Evolutionary conservation across 2,888 invertebrate genomes (phyloP), one percentile per base, ranked within the genome.

Genomic region (Psococerastis gibbosa): DNA sequence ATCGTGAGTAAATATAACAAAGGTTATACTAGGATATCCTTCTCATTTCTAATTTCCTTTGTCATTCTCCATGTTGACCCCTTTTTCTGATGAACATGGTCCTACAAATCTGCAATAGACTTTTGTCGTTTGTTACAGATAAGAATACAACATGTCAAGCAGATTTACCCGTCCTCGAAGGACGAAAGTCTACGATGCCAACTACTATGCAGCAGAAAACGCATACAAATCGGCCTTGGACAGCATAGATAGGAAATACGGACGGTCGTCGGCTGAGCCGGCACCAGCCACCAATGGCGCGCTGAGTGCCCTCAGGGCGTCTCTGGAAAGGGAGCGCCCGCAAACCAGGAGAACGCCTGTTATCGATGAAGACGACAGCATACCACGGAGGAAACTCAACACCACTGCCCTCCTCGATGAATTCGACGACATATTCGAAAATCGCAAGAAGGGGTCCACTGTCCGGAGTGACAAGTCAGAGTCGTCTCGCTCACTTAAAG

Each of bases 161-260:
- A 27, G 27, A 27, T 6, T 27, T 27, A 9, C 8, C 8, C 63
- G 62, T 55, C 66, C 79, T 59, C 78, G 79, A 50, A 71, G 83
- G 54, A 84, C 84, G 22, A 78, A 78, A 60, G 77, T 85, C 55
- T 85, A 87, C 60, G 81, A 84, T 57, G 80, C 80, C 60, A 85
- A 84, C 62, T 84, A 82, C 65, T 75, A 79, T 63, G 78, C 80
- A 57, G 83, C 83, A 45, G 79, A 84, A 62, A 79, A 78, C 55
- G 81, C 82, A 60, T 85, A 85, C 67, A 75, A 75, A 52, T 73
- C 80, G 9, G 75, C 81, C 50, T 63, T 83, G 38, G 80, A 82
- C 58, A 70, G 76, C 46, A 62, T 83, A 51, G 81, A 83, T 58
- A 71, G 76, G 50, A 82, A 81, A 61, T 69, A 71, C 48, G 66